Evolutionary conservation across 2,797 vertebrate genomes (phyloP).

Genomic region (Syndactyla subalaris): DNA sequence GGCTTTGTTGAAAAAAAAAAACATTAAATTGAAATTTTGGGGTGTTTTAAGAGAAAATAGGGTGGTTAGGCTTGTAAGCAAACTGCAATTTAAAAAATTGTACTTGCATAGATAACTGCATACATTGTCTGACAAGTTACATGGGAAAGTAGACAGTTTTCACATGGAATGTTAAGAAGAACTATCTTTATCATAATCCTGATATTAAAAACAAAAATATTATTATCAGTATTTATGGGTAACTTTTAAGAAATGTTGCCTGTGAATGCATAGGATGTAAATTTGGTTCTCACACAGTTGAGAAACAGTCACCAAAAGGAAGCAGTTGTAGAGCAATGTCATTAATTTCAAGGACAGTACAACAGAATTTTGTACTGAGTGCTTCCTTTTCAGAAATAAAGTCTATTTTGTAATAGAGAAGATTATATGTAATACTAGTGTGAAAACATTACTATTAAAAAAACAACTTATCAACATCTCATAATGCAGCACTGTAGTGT

Average conservation of each 20-base stretch:
- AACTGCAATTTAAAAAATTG: not conserved
- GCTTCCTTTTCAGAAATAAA: not conserved
- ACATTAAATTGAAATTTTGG: not conserved
- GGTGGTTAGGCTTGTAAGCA: not conserved
- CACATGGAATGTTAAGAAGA: not conserved
- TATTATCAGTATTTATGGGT: not conserved
- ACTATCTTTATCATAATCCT: not conserved
- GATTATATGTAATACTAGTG: not conserved
- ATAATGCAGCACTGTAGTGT: not conserved
- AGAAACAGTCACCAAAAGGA: not conserved
- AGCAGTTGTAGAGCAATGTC: not conserved
- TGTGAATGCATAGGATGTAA: not conserved
- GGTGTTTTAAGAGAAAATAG: not conserved
- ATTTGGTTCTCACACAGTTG: accelerated
- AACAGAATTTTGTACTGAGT: not conserved
- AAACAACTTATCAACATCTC: not conserved
- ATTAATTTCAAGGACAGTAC: not conserved
- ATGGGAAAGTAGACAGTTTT: not conserved
- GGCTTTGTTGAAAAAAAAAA: not conserved
- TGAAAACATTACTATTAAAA: not conserved
- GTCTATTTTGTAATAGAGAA: not conserved
- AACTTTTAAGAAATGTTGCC: not conserved
- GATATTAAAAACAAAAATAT: not conserved
- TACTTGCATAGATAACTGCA: not conserved
- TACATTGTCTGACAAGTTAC: not conserved